Base-by-base conservation (phyloP, 2,888 invertebrate genomes). In the Himalopsyche anomala region DNA sequence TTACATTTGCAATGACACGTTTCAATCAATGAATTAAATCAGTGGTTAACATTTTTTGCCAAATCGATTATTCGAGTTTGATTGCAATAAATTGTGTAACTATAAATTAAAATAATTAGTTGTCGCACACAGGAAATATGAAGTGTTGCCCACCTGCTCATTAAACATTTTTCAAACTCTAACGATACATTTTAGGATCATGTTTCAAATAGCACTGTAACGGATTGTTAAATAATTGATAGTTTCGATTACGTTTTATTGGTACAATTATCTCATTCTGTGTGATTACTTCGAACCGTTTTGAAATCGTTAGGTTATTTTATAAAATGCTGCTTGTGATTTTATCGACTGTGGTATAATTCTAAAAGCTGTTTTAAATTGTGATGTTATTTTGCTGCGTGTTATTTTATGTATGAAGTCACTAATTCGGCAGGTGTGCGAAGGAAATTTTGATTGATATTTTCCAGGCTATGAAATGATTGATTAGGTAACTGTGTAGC, bases 361-460 rank as follows among this genome's bases (percentile, higher is more conserved):
- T 19, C 56, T 56, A 19, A 69, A 36, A 51, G 45, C 45, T 3
- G 45, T 51, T 51, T 51, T 15, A 5, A 15, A 51, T 5, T 36
- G 38, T 15, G 69, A 69, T 8, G 1, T n/a, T n/a, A n/a, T n/a
- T n/a, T n/a, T n/a, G 69, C 69, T 4, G 38, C 15, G 28, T 62
- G 19, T 19, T 11, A 62, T 62, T 62, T 19, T 19, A 62, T 62
- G 19, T 62, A 62, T 62, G 28, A 62, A 62, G 28, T 62, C 9
- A 19, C 28, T 28, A 62, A 28, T 62, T 62, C 62, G 62, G 74
- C 74, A 74, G 74, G 74, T 74, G 74, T 74, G 2, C 74, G 36
- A 74, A 5, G 69, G 69, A 69, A 28, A 69, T 69, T 74, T 38
- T 36, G 11, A 12, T 74, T 28, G 28, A 12, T 69, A 28, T 36